These are phyloP conservation scores for Eira barbara DNA, from an alignment of 2,113 vertebrate species.

Conservation along the genomic window DNA sequence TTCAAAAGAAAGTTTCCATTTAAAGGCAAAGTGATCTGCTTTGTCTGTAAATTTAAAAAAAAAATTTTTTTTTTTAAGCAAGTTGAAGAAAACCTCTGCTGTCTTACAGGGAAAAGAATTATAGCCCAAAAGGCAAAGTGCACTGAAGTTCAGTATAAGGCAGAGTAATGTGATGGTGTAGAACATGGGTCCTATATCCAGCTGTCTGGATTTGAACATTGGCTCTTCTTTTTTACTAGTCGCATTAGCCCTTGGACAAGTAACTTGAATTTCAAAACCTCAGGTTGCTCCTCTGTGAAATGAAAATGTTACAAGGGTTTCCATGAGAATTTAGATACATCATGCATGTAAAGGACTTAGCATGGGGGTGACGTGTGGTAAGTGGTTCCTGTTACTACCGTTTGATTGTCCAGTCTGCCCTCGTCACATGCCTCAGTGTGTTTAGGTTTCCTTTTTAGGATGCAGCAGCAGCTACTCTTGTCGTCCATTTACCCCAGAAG, in stretches of 20 bases:
- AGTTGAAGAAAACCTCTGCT: not conserved
- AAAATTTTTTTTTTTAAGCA: not conserved
- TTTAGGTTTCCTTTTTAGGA: not conserved
- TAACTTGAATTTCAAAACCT: not conserved
- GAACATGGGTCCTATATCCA: not conserved
- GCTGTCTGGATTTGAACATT: not conserved
- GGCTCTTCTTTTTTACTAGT: not conserved
- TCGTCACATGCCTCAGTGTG: not conserved
- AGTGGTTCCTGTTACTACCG: not conserved
- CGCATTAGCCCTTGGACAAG: not conserved
- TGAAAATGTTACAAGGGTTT: not conserved
- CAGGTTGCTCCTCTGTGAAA: not conserved
- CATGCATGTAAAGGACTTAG: not conserved
- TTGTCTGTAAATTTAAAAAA: not conserved
- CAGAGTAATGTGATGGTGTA: not conserved
- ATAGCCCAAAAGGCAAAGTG: not conserved
- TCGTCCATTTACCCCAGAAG: not conserved
- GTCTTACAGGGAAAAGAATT: not conserved
- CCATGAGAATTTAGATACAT: not conserved
- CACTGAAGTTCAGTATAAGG: not conserved
- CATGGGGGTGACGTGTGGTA: not conserved
- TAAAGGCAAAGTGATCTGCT: not conserved
- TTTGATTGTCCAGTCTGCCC: not conserved
- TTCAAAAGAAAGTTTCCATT: slow-evolving; percentile 25
- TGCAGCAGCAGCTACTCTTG: not conserved